Percentiles rank a stretch among this genome's conserved stretches.
These are phyloP conservation scores for Actias luna DNA, from an alignment of 2,888 invertebrate genomes.

Conservation along the genomic window DNA sequence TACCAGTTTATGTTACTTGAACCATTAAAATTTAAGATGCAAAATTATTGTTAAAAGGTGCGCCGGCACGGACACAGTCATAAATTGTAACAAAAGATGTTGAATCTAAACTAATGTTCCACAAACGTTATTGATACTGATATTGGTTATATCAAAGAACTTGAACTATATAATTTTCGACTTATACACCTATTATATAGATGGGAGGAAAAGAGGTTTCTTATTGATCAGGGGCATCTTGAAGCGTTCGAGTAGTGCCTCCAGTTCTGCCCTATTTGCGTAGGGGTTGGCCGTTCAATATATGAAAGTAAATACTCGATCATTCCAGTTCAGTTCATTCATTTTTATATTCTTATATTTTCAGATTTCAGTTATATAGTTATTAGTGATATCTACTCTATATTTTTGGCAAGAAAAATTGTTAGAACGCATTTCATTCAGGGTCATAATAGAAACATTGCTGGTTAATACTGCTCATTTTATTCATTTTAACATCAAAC, in stretches of 20 bases:
- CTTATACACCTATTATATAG: constrained; percentile 3
- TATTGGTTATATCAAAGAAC: not conserved
- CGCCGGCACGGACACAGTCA: too few species aligned
- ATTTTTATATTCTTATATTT: too few species aligned
- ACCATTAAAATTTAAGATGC: too few species aligned
- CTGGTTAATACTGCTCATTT: too few species aligned
- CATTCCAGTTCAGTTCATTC: too few species aligned
- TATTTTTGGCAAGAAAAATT: not conserved
- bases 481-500: too few species aligned
- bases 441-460: too few species aligned
- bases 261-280: constrained; percentile 17
- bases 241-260: constrained; percentile 21
- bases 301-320: constrained; percentile 26
- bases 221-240: constrained; percentile 26
- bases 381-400: not conserved
- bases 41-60: too few species aligned
- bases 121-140: not conserved
- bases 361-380: constrained; percentile 17
- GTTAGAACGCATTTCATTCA: not conserved
- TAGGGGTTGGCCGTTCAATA: constrained; percentile 20
- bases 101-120: too few species aligned
- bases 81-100: too few species aligned
- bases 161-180: not conserved
- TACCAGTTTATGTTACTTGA: too few species aligned
- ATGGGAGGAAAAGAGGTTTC: constrained; percentile 19